Evolutionary conservation across 2,113 vertebrate genomes (phyloP).

Genomic region (Taurulus bubalis): DNA sequence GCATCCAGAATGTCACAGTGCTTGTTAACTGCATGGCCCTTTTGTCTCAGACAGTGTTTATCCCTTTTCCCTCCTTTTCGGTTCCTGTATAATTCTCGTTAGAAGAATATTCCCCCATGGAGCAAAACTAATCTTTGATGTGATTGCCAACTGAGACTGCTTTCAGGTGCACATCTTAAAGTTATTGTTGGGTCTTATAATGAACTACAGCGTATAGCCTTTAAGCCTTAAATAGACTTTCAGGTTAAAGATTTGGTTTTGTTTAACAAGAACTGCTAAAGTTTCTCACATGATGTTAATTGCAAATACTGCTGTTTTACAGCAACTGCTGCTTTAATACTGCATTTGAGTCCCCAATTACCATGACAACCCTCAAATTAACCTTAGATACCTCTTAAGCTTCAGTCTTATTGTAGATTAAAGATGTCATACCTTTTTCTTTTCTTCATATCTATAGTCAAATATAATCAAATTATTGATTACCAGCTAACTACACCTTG

Average conservation of each 20-base stretch:
- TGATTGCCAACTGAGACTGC: slow-evolving; percentile 65
- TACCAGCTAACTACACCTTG: slow-evolving; percentile 24
- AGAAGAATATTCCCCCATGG: slow-evolving; percentile 59
- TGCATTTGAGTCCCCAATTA: slow-evolving; percentile 43
- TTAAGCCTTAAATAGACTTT: slow-evolving; percentile 54
- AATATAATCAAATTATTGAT: slow-evolving; percentile 10
- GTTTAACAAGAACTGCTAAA: slow-evolving; percentile 35
- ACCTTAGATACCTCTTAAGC: background rate
- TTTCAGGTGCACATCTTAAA: slow-evolving; percentile 65
- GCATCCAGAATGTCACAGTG: slow-evolving; percentile 75
- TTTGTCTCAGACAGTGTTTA: slow-evolving; percentile 64
- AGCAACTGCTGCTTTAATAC: slow-evolving; percentile 32
- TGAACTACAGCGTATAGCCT: slow-evolving; percentile 40
- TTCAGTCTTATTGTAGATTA: slow-evolving; percentile 23
- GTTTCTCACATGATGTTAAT: slow-evolving; percentile 54
- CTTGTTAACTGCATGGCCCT: slow-evolving; percentile 72
- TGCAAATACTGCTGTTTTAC: slow-evolving; percentile 43
- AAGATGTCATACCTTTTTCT: background rate
- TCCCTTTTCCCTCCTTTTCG: background rate
- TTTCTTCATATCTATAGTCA: background rate
- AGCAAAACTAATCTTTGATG: slow-evolving; percentile 68
- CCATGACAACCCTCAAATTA: slow-evolving; percentile 47
- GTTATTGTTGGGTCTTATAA: slow-evolving; percentile 51
- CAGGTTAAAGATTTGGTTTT: slow-evolving; percentile 49
- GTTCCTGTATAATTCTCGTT: slow-evolving; percentile 43